Base-by-base conservation (phyloP, 2,113 vertebrate genomes). In the Tragelaphus scriptus region DNA sequence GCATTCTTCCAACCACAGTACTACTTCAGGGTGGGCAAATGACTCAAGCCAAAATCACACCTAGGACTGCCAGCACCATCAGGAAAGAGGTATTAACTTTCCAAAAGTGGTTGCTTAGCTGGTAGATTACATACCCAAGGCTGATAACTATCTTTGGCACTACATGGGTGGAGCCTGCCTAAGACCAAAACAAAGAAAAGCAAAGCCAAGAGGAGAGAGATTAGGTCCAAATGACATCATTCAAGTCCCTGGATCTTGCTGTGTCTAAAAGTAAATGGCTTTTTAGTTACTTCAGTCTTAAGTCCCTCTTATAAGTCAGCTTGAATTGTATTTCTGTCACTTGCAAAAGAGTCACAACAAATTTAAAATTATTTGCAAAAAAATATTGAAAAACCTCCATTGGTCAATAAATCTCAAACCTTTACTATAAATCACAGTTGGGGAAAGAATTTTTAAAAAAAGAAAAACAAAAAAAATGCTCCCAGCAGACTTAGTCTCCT, bases 161-260 rank as follows among this genome's bases (percentile, higher is more conserved):
- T 53, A 40, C 28, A 81, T 40, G 40, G 68, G 30, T 92, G 55
- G 49, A 92, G 13, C 7, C 65, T 95, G 40, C 53, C 82, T 95
- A 96, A 92, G 53, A 97, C 26, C 36, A 75, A 79, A 84, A 94
- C 53, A 95, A 97, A 92, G 63, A 92, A 95, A 92, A 94, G 28
- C 15, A 77, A 40, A 85, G 32, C 14, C 65, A 77, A 97, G 79
- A 49, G 53, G 44, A 88, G 32, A 92, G 58, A 92, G 32, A 91
- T 61, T 68, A 40, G 51, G 26, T 80, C 79, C 53, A 92, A 89
- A 68, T 61, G 23, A 91, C 59, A 88, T 89, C 49, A 75, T 94
- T 94, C 58, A 81, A 97, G 28, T 65, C 90, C 32, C 53, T 93
- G 8, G 56, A 85, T 91, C 36, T 95, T 94, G 51, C 77, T 88